Evolutionary conservation across 2,113 vertebrate genomes (phyloP), one percentile per base, ranked within the genome.

Genomic region (Hyaena hyaena): DNA sequence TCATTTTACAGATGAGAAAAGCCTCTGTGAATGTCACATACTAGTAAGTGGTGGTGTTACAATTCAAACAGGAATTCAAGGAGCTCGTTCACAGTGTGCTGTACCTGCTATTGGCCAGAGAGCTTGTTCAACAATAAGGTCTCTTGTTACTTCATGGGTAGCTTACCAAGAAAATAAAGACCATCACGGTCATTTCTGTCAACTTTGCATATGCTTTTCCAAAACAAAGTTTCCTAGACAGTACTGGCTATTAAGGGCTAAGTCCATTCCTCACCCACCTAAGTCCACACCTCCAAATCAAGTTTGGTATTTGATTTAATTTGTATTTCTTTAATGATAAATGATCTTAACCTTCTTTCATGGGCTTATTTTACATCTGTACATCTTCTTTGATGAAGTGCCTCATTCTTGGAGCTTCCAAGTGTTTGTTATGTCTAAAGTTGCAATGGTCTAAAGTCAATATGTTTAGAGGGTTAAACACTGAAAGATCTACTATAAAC

Each of bases 401-500:
- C 79, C 43, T 39, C 35, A 68, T 89, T 79, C 10, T 93, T 90
- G 53, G 43, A 48, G 0, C 74, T 48, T 81, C 17, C 21, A 74
- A n/a, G 31, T 90, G 35, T 61, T 82, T 83, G 6, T 76, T 80
- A 7, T 19, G 8, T 80, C 21, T 69, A 39, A 85, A 66, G 8
- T 84, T 96, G 24, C 55, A 87, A 48, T 71, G 55, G 39, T 15
- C 71, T 45, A 74, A 92, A 97, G 1, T 4, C 33, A 90, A 1
- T 74, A 45, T 35, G 21, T 58, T 79, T 97, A 16, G 43, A 74
- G 21, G 6, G 26, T 88, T 81, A 76, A 85, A 31, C 43, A 80
- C 5, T n/a, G 10, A 93, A 93, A 80, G 10, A 63, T 80, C 4
- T 84, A 19, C n/a, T 33, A 10, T 71, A 69, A 48, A 79, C 9